Percentiles rank a stretch among this genome's conserved stretches.
These are phyloP conservation scores for Ceratothoa steindachneri DNA, from an alignment of 2,888 invertebrate species.

Conservation along the genomic window DNA sequence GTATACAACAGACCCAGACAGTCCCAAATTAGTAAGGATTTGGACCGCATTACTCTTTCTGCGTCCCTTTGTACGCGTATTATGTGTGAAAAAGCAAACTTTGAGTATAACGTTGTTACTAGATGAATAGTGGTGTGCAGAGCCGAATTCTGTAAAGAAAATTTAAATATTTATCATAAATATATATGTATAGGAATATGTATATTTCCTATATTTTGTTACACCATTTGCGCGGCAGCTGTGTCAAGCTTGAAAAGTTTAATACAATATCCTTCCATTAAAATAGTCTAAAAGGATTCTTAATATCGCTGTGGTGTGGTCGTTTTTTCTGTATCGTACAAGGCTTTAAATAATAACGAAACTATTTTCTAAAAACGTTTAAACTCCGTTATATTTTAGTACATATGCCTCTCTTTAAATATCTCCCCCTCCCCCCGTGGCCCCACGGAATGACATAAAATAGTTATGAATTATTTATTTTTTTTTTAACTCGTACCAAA, in stretches of 20 bases:
- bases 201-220: neutral
- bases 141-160: no score
- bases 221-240: neutral
- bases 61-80: neutral
- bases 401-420: no score
- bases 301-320: neutral
- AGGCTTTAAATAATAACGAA: neutral
- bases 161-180: no score
- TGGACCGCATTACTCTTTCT: neutral
- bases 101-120: neutral
- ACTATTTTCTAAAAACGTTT: no score
- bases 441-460: no score
- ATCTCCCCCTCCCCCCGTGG: no score
- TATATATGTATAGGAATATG: neutral
- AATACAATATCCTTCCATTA: neutral
- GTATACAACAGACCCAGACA: conserved; percentile 29
- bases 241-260: neutral
- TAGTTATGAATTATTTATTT: no score
- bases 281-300: neutral
- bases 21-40: neutral
- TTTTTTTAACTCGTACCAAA: no score
- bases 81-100: no score
- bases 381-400: no score
- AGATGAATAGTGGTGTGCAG: neutral
- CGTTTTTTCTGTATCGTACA: neutral